Conservation (phyloP, 2,888 invertebrate genomes). For the Parthenolecanium corni region DNA sequence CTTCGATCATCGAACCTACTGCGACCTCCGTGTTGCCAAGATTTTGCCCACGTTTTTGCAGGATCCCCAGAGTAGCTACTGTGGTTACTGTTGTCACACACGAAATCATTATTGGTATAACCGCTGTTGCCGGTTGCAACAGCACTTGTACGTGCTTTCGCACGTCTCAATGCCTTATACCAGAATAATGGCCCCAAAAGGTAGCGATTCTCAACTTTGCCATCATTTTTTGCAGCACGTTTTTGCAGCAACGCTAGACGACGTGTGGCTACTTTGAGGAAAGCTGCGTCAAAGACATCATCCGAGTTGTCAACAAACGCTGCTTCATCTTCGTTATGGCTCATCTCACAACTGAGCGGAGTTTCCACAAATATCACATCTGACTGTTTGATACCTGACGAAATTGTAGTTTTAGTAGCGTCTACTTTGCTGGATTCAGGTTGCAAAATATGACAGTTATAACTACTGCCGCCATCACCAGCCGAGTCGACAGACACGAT, state of each 20-base stretch:
- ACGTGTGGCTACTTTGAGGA: conserved; percentile 6
- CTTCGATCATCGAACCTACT: neutral
- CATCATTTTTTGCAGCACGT: conserved; percentile 1
- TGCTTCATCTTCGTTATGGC: neutral
- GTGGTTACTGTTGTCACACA: no score
- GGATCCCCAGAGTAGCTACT: no score
- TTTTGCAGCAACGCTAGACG: conserved; percentile 2
- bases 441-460: no score
- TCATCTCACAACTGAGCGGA: no score
- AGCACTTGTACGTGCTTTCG: no score
- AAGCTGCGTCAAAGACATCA: conserved; percentile 5
- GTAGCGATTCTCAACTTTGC: conserved; percentile 17
- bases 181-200: conserved; percentile 14
- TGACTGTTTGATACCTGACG: no score
- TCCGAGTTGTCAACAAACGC: neutral
- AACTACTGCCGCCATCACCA: no score
- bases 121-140: no score
- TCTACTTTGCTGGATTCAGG: no score
- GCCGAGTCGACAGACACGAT: neutral
- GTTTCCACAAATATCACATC: no score
- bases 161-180: conserved; percentile 3
- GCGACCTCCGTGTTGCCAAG: neutral
- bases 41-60: neutral
- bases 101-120: no score
- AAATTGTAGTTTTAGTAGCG: no score